A percentile compares a stretch with the other conserved stretches of the same genome.
Conservation (phyloP, 2,113 vertebrate genomes). For the Eulacestoma nigropectus region DNA sequence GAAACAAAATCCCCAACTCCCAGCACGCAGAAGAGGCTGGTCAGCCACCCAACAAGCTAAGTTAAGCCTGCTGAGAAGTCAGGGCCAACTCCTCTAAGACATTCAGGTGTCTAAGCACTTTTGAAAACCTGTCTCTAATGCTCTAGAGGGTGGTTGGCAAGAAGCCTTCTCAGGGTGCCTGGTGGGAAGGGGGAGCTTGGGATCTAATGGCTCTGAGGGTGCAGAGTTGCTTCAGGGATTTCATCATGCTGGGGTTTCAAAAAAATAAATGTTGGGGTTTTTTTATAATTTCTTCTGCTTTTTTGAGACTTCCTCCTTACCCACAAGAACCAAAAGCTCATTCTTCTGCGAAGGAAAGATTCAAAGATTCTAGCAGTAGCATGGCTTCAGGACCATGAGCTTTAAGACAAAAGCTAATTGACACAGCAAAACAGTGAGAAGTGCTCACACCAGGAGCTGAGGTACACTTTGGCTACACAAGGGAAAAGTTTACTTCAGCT, state of each 20-base stretch:
- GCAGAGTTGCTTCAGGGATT: background rate
- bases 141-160: background rate
- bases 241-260: background rate
- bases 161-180: background rate
- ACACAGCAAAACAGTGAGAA: background rate
- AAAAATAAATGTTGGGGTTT: background rate
- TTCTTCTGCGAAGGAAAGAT: background rate
- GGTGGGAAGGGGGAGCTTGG: background rate
- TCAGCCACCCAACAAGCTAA: background rate
- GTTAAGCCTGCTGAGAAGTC: background rate
- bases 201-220: background rate
- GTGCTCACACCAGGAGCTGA: background rate
- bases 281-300: background rate
- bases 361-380: background rate
- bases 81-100: background rate
- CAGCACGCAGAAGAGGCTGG: background rate
- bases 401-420: background rate
- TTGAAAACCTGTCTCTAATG: background rate
- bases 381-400: background rate
- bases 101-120: background rate
- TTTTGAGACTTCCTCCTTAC: background rate
- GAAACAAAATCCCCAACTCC: background rate
- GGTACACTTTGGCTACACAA: background rate
- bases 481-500: background rate
- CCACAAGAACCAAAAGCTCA: background rate